A percentile compares a stretch with the other conserved stretches of the same genome.
Conservation (phyloP, 2,113 vertebrate species). For the Arvicanthis niloticus region DNA sequence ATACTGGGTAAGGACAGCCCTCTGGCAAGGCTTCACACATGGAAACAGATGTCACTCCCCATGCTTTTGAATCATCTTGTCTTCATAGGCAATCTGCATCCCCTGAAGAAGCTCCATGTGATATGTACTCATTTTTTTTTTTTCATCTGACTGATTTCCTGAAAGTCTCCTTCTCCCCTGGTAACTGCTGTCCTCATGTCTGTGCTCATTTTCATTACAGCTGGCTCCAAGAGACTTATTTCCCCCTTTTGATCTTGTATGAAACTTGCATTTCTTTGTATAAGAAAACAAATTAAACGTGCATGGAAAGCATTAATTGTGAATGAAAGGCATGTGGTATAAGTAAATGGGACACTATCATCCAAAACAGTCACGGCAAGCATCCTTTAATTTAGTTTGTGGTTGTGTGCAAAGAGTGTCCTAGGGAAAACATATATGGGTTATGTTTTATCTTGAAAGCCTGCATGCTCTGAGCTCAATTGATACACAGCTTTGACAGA, state of each 20-base stretch:
- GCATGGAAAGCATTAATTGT: slow-evolving; percentile 45
- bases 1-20: too few relatives aligned
- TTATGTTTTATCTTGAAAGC: not conserved
- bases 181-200: slow-evolving; percentile 39
- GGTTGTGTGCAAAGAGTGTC: slow-evolving; percentile 3
- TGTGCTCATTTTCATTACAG: slow-evolving; percentile 74
- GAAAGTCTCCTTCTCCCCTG: slow-evolving; percentile 57
- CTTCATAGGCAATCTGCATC: slow-evolving; percentile 54
- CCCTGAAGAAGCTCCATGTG: slow-evolving; percentile 29
- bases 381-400: slow-evolving; percentile 39
- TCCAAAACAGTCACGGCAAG: not conserved
- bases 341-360: slow-evolving; percentile 41
- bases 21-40: not conserved
- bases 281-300: slow-evolving; percentile 80
- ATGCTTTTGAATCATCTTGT: slow-evolving; percentile 21
- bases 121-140: slow-evolving; percentile 71
- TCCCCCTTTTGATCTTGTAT: slow-evolving; percentile 65
- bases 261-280: slow-evolving; percentile 57
- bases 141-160: slow-evolving; percentile 77
- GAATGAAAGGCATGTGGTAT: slow-evolving; percentile 6
- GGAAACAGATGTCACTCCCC: not conserved
- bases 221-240: slow-evolving; percentile 60
- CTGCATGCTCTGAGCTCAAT: slow-evolving; percentile 18
- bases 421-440: not conserved
- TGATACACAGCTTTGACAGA: not conserved